Evolutionary conservation across 2,113 vertebrate species (phyloP), one percentile per base, ranked within the genome.

Genomic region (Oryzias celebensis): DNA sequence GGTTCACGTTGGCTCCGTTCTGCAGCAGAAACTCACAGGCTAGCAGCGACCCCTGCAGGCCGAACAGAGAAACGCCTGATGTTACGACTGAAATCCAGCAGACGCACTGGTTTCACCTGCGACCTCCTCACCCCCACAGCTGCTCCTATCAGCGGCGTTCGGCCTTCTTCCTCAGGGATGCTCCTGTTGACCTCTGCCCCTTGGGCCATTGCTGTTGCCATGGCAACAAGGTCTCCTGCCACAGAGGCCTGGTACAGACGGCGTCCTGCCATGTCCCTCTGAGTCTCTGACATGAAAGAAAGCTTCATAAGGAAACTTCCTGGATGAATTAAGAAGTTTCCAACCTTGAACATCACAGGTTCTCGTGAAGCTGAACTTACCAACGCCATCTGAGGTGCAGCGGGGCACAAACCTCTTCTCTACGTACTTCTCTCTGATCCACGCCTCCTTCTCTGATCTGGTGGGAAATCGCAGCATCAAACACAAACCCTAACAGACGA

Each of bases 11-110:
- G 0, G 92, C 89, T 0, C 91, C 88, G 22, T 93, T 93, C 76
- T 83, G 89, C 62, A 93, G 73, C 72, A 93, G 80, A 67, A 91
- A 92, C 83, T 93, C 90, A 0, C 91, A 93, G 2, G 91, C 91
- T 51, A 72, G 36, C 61, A 93, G 85, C 0, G 91, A 92, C 36
- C 86, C 92, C 91, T 92, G 65, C 48, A 78, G 62, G 68, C 15
- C 4, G 18, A 5, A 16, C 0, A 4, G 7, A 60, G 6, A 74
- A 28, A 49, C 0, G 13, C 54, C 36, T 10, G 28, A 20, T 5
- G 14, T 3, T 48, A 31, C 36, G 4, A 52, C 3, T 26, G 14
- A 2, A 16, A 10, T 17, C 20, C 24, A 14, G 43, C 50, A 44
- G 28, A 52, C 7, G 0, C 43, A 10, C 14, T 18, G 13, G 1